Evolutionary conservation across 2,888 invertebrate genomes (phyloP), one percentile per base, ranked within the genome.

Genomic region (Lochmaea crataegi): DNA sequence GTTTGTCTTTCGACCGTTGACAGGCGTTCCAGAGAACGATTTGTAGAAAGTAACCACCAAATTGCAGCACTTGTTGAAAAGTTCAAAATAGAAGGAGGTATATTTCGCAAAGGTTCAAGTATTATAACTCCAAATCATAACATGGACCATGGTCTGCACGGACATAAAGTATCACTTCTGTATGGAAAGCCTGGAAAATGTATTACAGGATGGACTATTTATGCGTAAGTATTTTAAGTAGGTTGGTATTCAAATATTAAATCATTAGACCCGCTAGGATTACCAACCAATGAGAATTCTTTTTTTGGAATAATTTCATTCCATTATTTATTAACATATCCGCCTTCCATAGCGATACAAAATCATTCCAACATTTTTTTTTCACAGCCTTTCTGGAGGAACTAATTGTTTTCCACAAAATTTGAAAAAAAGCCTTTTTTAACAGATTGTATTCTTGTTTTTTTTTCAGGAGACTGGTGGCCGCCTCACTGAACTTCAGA

Each of bases 41-140:
- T 98, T 83, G 89, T 96, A 58, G 96, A 97, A 84, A 98, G 97
- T 1, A 96, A 96, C 84, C 95, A 95, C 80, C 97, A 97, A 87
- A 97, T 98, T 79, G 93, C 95, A 3, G 94, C 95, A 0, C 87
- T 98, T 16, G 96, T 97, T 0, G 96, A 97, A 81, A 94, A 96
- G 82, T 97, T 97, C 86, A 95, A 95, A 83, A 87, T 94, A 45
- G 96, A 97, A 86, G 96, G 96, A 0, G 92, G 92, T 9, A 90
- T 92, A 11, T 92, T 93, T 79, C 89, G 93, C 85, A 94, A 94
- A 82, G 79, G 78, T 9, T 87, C 88, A 61, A 87, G 88, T 0
- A 87, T 89, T 42, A 89, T 91, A 45, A 89, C 90, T 72, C 89
- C 89, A 79, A 89, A 90, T 4, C 90, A 91, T 56, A 80, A 79